Evolutionary conservation across 1,140 invertebrate species (phyloP).

Genomic region (Orchestia grillus): DNA sequence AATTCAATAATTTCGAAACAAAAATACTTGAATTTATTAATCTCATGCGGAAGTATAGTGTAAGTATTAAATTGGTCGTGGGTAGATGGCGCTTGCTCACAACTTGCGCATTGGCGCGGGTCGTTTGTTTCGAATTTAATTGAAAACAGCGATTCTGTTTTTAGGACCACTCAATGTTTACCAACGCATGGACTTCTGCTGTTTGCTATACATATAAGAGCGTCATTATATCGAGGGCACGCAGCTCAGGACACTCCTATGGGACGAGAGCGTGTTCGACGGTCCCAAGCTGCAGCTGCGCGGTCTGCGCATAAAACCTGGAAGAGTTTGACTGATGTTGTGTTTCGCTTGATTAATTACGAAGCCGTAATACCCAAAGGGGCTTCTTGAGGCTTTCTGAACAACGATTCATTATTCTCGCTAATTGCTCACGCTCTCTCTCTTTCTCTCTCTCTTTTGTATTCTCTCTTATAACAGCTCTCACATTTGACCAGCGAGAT

Average conservation of each 20-base stretch:
- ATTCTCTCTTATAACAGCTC: not conserved
- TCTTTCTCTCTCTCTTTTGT: not conserved
- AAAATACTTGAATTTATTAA: too few species aligned
- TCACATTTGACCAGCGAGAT: not conserved
- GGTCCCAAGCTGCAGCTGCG: not conserved
- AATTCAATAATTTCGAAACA: too few species aligned
- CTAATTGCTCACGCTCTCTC: not conserved
- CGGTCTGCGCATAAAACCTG: not conserved
- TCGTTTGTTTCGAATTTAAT: too few species aligned
- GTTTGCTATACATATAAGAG: not conserved
- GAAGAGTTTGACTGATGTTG: slow-evolving; percentile 15
- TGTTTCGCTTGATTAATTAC: slow-evolving; percentile 21
- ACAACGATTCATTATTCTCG: not conserved
- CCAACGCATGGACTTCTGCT: not conserved
- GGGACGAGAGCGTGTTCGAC: not conserved
- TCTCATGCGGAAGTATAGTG: too few species aligned
- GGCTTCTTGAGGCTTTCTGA: not conserved
- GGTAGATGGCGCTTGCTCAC: too few species aligned
- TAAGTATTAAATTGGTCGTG: too few species aligned
- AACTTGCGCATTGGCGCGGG: too few species aligned
- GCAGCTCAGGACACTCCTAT: not conserved
- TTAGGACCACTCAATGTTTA: not conserved
- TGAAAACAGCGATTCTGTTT: too few species aligned
- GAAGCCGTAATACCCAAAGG: not conserved
- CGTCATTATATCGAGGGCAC: not conserved